A percentile compares a stretch with the other conserved stretches of the same genome.
phyloP scores from a whole-genome alignment of 2,797 vertebrate species.

The Hippopotamyrus pictus region DNA sequence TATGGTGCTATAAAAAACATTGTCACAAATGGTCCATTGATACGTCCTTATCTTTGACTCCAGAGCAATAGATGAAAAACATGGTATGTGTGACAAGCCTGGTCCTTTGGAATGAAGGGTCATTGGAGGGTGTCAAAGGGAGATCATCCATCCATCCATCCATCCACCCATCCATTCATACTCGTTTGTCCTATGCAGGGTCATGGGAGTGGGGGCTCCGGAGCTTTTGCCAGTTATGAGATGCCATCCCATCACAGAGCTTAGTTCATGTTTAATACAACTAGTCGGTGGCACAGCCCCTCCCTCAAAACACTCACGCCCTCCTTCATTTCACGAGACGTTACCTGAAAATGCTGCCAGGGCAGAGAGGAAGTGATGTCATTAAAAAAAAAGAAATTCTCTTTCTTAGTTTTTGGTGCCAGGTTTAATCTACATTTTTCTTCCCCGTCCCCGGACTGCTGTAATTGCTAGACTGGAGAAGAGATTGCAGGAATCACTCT shows the following conservation, averaged over 20 bases:
- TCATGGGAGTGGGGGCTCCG: neutral
- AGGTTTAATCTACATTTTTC: neutral
- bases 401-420: neutral
- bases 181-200: neutral
- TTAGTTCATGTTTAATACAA: neutral
- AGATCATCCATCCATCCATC: neutral
- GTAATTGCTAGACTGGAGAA: neutral
- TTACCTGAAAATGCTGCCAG: neutral
- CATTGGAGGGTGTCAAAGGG: neutral
- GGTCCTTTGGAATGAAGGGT: neutral
- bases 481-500: neutral
- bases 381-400: neutral
- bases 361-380: neutral
- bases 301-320: neutral
- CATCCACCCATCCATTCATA: neutral
- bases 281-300: neutral
- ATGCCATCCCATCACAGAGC: neutral
- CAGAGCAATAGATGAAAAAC: neutral
- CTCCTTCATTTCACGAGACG: neutral
- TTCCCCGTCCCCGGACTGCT: neutral
- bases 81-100: neutral
- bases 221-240: neutral
- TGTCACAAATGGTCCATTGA: neutral
- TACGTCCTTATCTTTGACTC: neutral
- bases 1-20: neutral